These are phyloP conservation scores for Vulpes vulpes DNA, from an alignment of 2,113 vertebrate genomes.

Conservation along the genomic window DNA sequence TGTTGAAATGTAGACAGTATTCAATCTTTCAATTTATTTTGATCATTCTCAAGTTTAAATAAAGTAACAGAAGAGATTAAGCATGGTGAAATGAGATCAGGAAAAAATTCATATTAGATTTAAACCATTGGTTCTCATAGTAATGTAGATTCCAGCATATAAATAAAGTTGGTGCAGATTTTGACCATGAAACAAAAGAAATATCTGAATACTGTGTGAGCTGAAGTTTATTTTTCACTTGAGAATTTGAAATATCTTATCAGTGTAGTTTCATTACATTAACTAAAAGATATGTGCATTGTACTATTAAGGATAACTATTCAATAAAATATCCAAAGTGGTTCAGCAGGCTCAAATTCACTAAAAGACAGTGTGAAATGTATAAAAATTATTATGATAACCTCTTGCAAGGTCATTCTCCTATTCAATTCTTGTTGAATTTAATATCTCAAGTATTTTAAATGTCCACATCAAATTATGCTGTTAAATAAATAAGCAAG, in stretches of 20 bases:
- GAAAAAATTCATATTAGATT: background rate
- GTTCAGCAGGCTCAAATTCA: background rate
- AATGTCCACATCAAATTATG: background rate
- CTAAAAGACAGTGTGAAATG: background rate
- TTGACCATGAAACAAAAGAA: background rate
- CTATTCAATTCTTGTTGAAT: background rate
- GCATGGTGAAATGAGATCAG: background rate
- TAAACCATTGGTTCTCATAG: background rate
- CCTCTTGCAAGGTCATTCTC: background rate
- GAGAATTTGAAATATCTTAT: background rate
- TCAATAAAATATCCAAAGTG: background rate
- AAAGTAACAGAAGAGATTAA: background rate
- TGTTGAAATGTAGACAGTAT: background rate
- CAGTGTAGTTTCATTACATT: background rate
- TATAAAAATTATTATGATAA: background rate
- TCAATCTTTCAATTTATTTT: background rate
- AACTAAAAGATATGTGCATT: background rate
- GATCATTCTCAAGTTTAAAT: conserved; percentile 2
- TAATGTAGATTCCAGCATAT: background rate
- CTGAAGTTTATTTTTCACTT: background rate
- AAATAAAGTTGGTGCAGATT: background rate
- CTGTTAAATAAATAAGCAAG: background rate
- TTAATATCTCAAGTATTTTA: background rate
- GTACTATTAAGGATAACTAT: background rate
- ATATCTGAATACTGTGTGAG: background rate